Percentiles rank a stretch among this genome's conserved stretches.
These are phyloP conservation scores for human DNA, from an alignment of 2,113 vertebrate species.

Conservation along the genomic window DNA sequence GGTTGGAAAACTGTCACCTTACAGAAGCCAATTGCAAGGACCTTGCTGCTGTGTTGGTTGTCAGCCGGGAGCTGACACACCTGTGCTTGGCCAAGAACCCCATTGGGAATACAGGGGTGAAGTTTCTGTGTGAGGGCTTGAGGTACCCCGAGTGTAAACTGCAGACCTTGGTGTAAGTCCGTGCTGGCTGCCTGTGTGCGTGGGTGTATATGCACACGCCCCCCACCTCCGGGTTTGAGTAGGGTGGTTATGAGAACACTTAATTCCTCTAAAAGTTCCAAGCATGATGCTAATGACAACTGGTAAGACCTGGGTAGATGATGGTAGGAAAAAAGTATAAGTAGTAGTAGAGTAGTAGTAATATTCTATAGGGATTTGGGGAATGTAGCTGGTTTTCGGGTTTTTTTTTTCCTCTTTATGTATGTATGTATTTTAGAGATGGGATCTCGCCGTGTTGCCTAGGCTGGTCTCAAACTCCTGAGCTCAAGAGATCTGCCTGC, in stretches of 20 bases:
- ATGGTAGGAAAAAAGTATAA: not conserved
- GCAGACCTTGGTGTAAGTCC: constrained; percentile 27
- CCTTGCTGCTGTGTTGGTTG: not conserved
- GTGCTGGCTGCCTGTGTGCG: accelerated
- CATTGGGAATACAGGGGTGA: not conserved
- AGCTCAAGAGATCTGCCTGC: not conserved
- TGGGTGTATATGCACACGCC: accelerated
- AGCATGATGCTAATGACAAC: not conserved
- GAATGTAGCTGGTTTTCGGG: not conserved
- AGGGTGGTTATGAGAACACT: too few relatives aligned
- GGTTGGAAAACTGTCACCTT: constrained; percentile 32
- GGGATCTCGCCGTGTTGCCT: not conserved
- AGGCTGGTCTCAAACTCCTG: not conserved
- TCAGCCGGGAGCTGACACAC: constrained; percentile 7
- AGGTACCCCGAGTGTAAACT: not conserved
- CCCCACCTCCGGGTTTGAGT: not conserved
- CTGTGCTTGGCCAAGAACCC: constrained; percentile 2
- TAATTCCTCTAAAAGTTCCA: not conserved
- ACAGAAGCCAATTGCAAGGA: not conserved
- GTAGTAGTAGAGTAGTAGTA: not conserved
- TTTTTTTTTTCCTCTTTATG: not conserved
- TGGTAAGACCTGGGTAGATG: not conserved
- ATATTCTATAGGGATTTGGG: not conserved
- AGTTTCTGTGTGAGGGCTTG: not conserved
- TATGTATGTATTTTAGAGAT: not conserved